Conservation (phyloP, 2,113 vertebrate species). For the Corythaeola cristata region DNA sequence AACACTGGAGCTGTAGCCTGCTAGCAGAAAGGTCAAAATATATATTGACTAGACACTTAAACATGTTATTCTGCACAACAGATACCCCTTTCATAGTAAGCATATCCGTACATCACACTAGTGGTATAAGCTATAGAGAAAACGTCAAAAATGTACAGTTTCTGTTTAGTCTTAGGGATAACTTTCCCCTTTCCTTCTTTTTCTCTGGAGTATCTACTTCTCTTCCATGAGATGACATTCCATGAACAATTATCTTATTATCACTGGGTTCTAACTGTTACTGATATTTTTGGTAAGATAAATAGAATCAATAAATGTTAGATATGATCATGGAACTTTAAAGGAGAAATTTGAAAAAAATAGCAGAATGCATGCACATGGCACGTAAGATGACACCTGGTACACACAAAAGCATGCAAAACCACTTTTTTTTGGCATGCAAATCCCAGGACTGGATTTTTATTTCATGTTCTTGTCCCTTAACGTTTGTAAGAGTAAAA, state of each 20-base stretch:
- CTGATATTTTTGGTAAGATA: background rate
- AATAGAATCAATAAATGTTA: background rate
- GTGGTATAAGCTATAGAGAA: background rate
- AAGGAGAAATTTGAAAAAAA: background rate
- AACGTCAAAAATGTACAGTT: background rate
- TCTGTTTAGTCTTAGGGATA: background rate
- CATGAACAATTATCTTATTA: background rate
- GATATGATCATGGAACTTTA: background rate
- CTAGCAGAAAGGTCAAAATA: background rate
- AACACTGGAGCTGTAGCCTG: background rate
- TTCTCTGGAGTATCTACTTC: background rate
- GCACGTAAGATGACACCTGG: background rate
- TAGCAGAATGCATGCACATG: too few relatives aligned
- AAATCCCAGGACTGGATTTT: too few relatives aligned
- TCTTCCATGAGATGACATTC: background rate
- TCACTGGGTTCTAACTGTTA: accelerated
- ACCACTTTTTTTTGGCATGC: accelerated
- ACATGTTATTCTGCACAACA: background rate
- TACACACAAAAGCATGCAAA: background rate
- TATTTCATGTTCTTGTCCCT: background rate
- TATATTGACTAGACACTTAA: background rate
- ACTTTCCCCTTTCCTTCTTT: background rate
- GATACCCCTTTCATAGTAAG: background rate
- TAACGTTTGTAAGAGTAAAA: background rate
- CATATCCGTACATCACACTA: background rate